Percentiles rank a stretch among this genome's conserved stretches.
These are phyloP conservation scores for Cydia splendana DNA, from an alignment of 1,140 invertebrate species.

Conservation along the genomic window DNA sequence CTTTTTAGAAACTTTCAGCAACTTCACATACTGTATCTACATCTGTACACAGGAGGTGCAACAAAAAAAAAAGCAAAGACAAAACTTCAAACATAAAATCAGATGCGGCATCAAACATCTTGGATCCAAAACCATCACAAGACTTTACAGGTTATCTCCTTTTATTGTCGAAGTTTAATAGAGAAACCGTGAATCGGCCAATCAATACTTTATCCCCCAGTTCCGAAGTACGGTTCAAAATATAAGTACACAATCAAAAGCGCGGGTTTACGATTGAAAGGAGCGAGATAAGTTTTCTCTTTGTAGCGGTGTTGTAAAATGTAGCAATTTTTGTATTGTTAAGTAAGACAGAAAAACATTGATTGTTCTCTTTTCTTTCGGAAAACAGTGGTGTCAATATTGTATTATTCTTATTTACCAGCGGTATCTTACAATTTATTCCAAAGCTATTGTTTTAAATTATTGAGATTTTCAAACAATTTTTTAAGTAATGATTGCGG, in stretches of 20 bases:
- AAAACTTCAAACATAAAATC: background rate
- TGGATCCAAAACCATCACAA: constrained; percentile 22
- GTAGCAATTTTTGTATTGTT: constrained; percentile 16
- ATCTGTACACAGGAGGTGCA: no score
- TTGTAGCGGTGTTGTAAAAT: constrained; percentile 14
- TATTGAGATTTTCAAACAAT: no score
- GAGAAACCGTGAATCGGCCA: constrained; percentile 30
- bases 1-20: no score
- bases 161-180: constrained; percentile 31
- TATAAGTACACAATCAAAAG: constrained; percentile 30
- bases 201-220: constrained; percentile 31
- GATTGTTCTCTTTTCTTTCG: background rate
- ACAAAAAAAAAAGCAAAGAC: background rate
- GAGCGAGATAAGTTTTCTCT: constrained; percentile 22
- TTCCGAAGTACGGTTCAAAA: constrained; percentile 30
- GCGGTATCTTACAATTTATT: no score
- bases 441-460: no score
- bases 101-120: constrained; percentile 10
- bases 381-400: background rate
- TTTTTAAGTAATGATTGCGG: no score
- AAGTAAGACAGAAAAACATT: background rate
- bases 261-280: constrained; percentile 30
- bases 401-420: background rate
- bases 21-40: no score
- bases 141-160: constrained; percentile 28